Base-by-base conservation (phyloP, 2,113 vertebrate species). In the Pluvianellus socialis region DNA sequence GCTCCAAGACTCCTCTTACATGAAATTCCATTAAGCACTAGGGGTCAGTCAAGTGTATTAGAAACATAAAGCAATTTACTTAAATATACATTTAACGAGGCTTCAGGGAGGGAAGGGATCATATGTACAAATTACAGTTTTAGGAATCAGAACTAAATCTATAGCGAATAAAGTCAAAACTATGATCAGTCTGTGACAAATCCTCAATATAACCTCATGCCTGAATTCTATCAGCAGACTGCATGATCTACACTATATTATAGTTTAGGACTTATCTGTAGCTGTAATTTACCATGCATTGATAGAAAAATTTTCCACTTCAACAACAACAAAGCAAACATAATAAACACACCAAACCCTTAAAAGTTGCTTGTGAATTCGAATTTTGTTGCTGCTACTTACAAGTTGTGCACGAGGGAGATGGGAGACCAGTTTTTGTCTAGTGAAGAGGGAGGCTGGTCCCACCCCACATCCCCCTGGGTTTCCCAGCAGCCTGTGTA, bases 1-100 rank as follows among this genome's bases (percentile, higher is more conserved):
- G 63, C 67, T 82, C 84, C 58, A 95, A 82, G 32, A 72, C 58
- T 90, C 61, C 81, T 23, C 55, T 13, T 86, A 90, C 47, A 76
- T 90, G 49, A 88, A 92, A 95, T 96, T 94, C 95, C 79, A 44
- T 47, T 76, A 89, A 94, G 85, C 91, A 88, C 91, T 86, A 92
- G 84, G 84, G 87, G 74, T 97, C 74, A 61, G 62, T 86, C 91
- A 88, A 56, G 55, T 80, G 62, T 56, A 58, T 88, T 47, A 85
- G 63, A 86, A 95, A 95, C 74, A 56, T 28, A 73, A 28, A 83
- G 32, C 32, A 88, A 88, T 80, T 94, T 90, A 70, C 79, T 79
- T 59, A 88, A 82, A 56, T 9, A 35, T 17, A 58, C 26, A 59
- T 81, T 91, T 86, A 79, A 94, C 45, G 59, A 86, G 79, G 50